Evolutionary conservation across 2,797 vertebrate genomes (phyloP), one percentile per base, ranked within the genome.

Genomic region (Anisognathus igniventris): DNA sequence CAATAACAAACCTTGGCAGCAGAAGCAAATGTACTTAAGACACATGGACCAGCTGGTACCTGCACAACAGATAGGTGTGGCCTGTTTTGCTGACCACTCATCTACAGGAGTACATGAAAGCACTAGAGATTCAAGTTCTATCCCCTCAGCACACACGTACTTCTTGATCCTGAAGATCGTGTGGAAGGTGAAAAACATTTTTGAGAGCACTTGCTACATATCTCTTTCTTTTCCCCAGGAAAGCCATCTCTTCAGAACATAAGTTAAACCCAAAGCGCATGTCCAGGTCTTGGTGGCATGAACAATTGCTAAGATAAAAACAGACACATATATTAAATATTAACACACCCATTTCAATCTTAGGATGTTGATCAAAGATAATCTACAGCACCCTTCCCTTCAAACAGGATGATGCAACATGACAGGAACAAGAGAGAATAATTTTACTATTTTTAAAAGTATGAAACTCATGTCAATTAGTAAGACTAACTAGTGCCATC

Each of bases 211-310:
- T 77, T 15, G 97, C 97, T 50, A 98, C 98, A 0, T 98, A 90
- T 66, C 39, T 93, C 86, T 96, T 98, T 61, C 98, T 98, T 95
- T 98, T 98, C 75, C 87, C 67, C 89, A 99, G 92, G 92, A 98
- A 99, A 40, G 72, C 75, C 89, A 97, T 97, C 92, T 99, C 99
- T 45, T 97, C 95, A 9, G 84, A 71, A 70, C 98, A 98, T 50
- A 99, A 96, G 74, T 95, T 97, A 91, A 98, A 98, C 39, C 98
- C 98, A 82, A 99, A 97, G 68, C 98, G 98, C 82, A 99, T 98
- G 15, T 98, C 97, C 67, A 98, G 92, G 0, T 92, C 91, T 61
- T 90, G 79, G 6, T 93, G 62, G 47, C 98, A 94, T 0, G 73
- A 93, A 75, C 96, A 97, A 33, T 96, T 94, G 57, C 96, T 97